Percentiles rank a stretch among this genome's conserved stretches.
These are phyloP conservation scores for Polyommatus iphigenia DNA, from an alignment of 2,888 invertebrate species.

Conservation along the genomic window DNA sequence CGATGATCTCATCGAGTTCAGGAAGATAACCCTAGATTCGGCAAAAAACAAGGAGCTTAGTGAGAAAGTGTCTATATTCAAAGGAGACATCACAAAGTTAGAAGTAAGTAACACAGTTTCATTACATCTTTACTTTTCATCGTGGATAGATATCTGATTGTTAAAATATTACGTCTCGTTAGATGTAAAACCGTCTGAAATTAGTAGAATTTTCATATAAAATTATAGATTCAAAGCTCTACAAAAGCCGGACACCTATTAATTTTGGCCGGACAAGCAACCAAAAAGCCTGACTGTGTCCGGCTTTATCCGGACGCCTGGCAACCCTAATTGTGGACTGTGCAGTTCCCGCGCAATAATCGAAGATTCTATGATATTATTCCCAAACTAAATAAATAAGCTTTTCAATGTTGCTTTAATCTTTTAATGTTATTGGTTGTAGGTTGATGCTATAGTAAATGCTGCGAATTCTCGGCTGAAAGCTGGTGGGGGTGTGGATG, in stretches of 20 bases:
- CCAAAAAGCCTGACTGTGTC: too few relatives aligned
- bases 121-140: neutral
- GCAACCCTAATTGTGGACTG: too few relatives aligned
- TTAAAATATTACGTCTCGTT: too few relatives aligned
- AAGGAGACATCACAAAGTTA: slow-evolving; percentile 90
- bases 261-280: too few relatives aligned
- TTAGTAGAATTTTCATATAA: too few relatives aligned
- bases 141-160: too few relatives aligned
- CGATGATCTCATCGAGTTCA: slow-evolving; percentile 62
- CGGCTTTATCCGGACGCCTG: too few relatives aligned
- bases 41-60: slow-evolving; percentile 68
- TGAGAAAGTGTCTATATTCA: slow-evolving; percentile 83
- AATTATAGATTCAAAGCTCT: too few relatives aligned
- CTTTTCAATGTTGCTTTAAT: neutral
- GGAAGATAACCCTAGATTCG: slow-evolving; percentile 56
- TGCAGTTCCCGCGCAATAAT: too few relatives aligned
- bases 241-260: too few relatives aligned
- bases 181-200: too few relatives aligned
- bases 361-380: too few relatives aligned
- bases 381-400: slow-evolving; percentile 7
- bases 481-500: slow-evolving; percentile 95
- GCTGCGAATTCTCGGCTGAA: slow-evolving; percentile 89
- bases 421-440: slow-evolving; percentile 37
- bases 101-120: slow-evolving; percentile 65
- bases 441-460: slow-evolving; percentile 94